Evolutionary conservation across 2,113 vertebrate genomes (phyloP), one percentile per base, ranked within the genome.

Genomic region (Damaliscus lunatus): DNA sequence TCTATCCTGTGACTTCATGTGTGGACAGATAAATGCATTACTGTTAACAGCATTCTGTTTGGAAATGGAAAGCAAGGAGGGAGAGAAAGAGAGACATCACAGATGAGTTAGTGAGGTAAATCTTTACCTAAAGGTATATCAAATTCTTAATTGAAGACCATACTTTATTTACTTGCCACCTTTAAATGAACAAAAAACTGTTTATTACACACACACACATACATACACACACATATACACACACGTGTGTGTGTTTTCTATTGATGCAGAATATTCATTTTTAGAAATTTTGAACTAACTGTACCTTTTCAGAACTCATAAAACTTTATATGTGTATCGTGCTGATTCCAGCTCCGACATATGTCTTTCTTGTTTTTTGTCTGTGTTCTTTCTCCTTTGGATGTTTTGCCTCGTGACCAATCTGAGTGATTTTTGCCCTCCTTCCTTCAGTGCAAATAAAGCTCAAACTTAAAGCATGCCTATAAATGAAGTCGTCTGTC

Each of bases 401-500:
- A 16, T 19, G 29, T 92, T 96, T 83, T 48, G 60, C 29, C 46
- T 81, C 2, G 3, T 62, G 91, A 48, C 33, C 85, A 71, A 0
- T 74, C 16, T 50, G 48, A 59, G 82, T 83, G 55, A 90, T 62
- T 60, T 55, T 55, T 53, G 88, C 53, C 48, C 7, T 46, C 13
- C 16, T 7, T 77, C 60, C 55, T 95, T 74, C 27, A 31, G 16
- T 36, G 43, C 14, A 46, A 27, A 12, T 80, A 46, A 81, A 64
- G 17, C 86, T 13, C 57, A 67, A 81, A 92, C 43, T 40, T 46
- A 97, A 81, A 88, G 10, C 25, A 31, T 83, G 53, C 25, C 95
- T 88, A 81, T 16, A 96, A 97, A 88, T 92, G 40, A 87, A 95
- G 19, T 85, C 43, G 50, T 31, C 27, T 96, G 43, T 94, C 31